phyloP scores from a whole-genome alignment of 2,113 vertebrate species.

The Nothocercus julius region DNA sequence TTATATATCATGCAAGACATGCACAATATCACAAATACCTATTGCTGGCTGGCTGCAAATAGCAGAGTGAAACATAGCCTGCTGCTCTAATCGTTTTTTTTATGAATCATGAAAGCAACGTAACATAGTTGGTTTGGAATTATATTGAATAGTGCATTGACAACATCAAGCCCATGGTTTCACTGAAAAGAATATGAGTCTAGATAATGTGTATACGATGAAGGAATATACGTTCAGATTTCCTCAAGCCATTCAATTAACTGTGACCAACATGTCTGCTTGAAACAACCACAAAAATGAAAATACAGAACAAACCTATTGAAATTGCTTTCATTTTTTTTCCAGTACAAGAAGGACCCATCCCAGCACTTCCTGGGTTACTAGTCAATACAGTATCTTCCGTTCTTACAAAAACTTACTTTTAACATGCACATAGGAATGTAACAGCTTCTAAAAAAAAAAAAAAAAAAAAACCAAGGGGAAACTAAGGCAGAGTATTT shows the following conservation, averaged over 20 bases:
- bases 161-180: neutral
- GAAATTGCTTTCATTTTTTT: neutral
- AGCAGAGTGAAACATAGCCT: neutral
- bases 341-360: neutral
- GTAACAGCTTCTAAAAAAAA: neutral
- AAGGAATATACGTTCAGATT: neutral
- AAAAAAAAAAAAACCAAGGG: too few relatives aligned
- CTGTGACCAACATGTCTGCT: neutral
- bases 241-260: neutral
- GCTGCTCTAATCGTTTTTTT: neutral
- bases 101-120: neutral
- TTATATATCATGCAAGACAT: accelerated
- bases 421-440: neutral
- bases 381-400: neutral
- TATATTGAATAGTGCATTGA: neutral
- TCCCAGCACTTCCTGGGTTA: neutral
- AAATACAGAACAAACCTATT: neutral
- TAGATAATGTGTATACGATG: neutral
- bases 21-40: neutral
- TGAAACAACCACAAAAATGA: neutral
- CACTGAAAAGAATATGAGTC: neutral
- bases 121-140: neutral
- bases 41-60: too few relatives aligned
- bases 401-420: neutral
- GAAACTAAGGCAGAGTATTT: neutral